Percentiles rank a stretch among this genome's conserved stretches.
phyloP scores from a whole-genome alignment of 92 coral and sea anemone species.

The Nematostella vectensis region DNA sequence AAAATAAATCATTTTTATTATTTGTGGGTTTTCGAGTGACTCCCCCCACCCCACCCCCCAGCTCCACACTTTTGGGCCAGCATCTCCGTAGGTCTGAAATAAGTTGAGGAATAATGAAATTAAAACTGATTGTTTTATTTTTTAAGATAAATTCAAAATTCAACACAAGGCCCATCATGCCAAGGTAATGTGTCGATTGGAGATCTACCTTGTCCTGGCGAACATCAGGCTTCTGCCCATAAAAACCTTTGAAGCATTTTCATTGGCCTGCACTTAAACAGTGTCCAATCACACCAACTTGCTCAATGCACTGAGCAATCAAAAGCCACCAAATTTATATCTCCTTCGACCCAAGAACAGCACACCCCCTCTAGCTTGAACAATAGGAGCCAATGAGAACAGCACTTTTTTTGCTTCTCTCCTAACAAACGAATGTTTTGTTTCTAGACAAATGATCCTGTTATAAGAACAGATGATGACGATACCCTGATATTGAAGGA shows the following conservation, averaged over 20 bases:
- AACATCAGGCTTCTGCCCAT: no score
- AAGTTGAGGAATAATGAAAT: no score
- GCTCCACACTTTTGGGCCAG: no score
- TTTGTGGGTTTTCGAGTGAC: no score
- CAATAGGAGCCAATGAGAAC: neutral
- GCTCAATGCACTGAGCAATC: neutral
- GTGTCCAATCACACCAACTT: no score
- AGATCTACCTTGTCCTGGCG: no score
- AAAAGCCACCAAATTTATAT: neutral
- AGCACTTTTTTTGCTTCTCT: neutral
- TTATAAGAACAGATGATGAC: conserved; percentile 80
- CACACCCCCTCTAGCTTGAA: neutral
- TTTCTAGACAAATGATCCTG: conserved; percentile 90
- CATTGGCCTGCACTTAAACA: no score
- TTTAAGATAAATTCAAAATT: conserved; percentile 83
- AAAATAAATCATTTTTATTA: no score
- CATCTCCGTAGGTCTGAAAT: no score
- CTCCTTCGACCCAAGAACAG: neutral
- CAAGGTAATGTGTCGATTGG: conserved; percentile 37
- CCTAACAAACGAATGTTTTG: neutral
- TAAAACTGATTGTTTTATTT: no score
- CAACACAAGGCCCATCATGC: conserved; percentile 82
- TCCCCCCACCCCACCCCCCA: no score
- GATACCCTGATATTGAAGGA: conserved; percentile 52
- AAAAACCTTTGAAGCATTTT: no score